Base-by-base conservation (phyloP, 2,113 vertebrate genomes). In the Sinocyclocheilus maitianheensis region DNA sequence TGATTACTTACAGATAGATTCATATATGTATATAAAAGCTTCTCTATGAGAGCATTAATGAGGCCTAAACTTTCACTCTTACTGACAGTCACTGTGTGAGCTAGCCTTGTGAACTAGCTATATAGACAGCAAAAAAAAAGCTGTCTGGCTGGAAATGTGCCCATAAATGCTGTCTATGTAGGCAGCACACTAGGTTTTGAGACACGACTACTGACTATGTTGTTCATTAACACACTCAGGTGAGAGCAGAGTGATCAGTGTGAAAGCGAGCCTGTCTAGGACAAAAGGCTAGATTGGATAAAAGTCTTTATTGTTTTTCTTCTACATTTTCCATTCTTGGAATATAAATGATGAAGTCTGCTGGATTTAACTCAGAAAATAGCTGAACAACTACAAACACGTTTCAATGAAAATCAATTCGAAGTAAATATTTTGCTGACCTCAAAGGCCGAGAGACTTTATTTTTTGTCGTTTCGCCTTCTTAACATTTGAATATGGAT, bases 141-240 rank as follows among this genome's bases (percentile, higher is more conserved):
- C 26, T 3, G 2, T n/a, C 2, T 43, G n/a, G 12, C n/a, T 76
- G 58, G 58, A 62, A 62, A 51, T 53, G 51, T 77, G 26, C 76
- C 3, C 1, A 10, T 30, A 69, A 6, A 46, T 18, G 14, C 30
- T 83, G 26, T 24, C 48, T 58, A 58, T 12, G 65, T 74, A 74
- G 81, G 67, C 10, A 55, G 67, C 67, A 22, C n/a, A 72, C 11
- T 71, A 34, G 63, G 65, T 12, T 24, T 74, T 75, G 51, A 40
- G 51, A 84, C 69, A 9, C 48, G 30, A 22, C 13, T 51, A 43
- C 6, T 16, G 81, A 80, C 30, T 20, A 9, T 53, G 69, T 74
- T 74, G 53, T 74, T 84, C 69, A 84, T 84, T 84, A 84, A 84
- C 82, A 20, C 13, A 7, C 48, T n/a, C 30, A 74, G 34, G 51